These are phyloP conservation scores for Timema cristinae DNA, from an alignment of 2,888 invertebrate species.

Conservation along the genomic window DNA sequence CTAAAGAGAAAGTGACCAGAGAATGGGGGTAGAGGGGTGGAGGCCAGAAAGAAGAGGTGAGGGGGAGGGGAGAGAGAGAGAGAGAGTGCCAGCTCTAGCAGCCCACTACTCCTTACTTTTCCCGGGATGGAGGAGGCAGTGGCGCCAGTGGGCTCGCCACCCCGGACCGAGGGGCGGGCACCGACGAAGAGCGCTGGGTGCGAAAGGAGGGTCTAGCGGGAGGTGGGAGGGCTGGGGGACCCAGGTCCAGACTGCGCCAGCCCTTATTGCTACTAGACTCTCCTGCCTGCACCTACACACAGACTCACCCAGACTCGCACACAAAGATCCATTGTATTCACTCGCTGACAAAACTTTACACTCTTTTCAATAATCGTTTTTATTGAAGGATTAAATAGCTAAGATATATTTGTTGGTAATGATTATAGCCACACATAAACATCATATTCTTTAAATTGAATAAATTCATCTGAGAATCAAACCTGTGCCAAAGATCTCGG, in stretches of 20 bases:
- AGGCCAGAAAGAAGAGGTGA: no score
- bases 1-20: no score
- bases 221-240: conserved; percentile 44
- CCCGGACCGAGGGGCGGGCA: conserved; percentile 49
- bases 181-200: conserved; percentile 60
- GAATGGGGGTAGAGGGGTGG: no score
- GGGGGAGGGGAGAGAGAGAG: no score
- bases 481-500: no score
- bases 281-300: conserved; percentile 25
- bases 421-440: no score
- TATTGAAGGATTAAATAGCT: no score
- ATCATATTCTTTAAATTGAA: no score
- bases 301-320: neutral
- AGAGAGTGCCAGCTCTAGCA: no score
- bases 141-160: neutral
- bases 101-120: conserved; percentile 32
- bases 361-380: neutral
- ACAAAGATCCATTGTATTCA: no score
- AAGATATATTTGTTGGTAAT: no score
- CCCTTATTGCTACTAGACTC: conserved; percentile 42
- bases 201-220: conserved; percentile 53
- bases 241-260: conserved; percentile 55
- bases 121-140: conserved; percentile 24
- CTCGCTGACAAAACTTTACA: conserved; percentile 4
- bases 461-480: no score